Base-by-base conservation (phyloP, 2,113 vertebrate species). In the Garra rufa region DNA sequence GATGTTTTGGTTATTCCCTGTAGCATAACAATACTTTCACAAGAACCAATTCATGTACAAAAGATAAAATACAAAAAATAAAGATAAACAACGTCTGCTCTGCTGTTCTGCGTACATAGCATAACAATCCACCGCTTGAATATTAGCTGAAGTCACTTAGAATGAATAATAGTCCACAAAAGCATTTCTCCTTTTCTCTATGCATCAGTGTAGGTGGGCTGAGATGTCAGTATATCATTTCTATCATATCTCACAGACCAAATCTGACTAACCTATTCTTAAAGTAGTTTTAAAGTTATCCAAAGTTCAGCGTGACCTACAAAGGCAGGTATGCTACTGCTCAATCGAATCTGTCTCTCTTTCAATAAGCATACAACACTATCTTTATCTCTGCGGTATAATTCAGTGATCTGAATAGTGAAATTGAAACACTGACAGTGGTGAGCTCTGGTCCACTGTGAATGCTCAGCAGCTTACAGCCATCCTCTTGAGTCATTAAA, bases 401-500 rank as follows among this genome's bases (percentile, higher is more conserved):
- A 44, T 44, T 61, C 55, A 78, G 19, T 28, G 55, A 61, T 61
- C 41, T 78, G 55, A 41, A 78, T 11, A 41, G 50, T 2, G 52
- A 24, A 77, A 79, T 46, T 63, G 38, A 79, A 79, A 63, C 41
- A 52, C 63, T 76, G 26, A 14, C 73, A 48, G 48, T 67, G 65
- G 76, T 34, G 59, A 67, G 30, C 50, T 57, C 74, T 13, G 21
- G 5, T 76, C 75, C 50, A 41, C 50, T 41, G 52, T 24, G 50
- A 57, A 48, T 28, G 17, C 15, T 80, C 10, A 48, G 59, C 59
- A 48, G 17, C 59, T 48, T 67, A 83, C 57, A 75, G 75, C 69
- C 52, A 59, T 48, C 59, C 76, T 75, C 84, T 79, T 71, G 75
- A 75, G 74, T 87, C 79, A 87, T 90, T 91, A 85, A 88, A 88